Evolutionary conservation across 2,888 invertebrate species (phyloP), one percentile per base, ranked within the genome.

Genomic region (Caenorhabditis sp.): DNA sequence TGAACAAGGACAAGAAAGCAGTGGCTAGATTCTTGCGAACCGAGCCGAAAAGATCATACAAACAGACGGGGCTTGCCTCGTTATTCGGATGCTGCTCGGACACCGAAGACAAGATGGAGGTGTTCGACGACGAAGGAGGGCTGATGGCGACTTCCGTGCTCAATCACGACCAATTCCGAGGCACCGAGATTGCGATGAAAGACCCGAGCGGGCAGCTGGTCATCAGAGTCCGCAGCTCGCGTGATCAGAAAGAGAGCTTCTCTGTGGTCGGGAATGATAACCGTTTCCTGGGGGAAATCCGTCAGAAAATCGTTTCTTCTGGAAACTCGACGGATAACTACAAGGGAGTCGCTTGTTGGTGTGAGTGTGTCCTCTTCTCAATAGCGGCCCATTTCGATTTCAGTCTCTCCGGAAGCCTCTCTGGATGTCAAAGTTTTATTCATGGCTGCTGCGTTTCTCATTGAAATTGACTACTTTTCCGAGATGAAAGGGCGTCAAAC

Each of bases 271-370:
- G 45, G 22, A 17, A 41, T 9, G 53, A 68, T 27, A 52, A 63
- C 30, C 62, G 75, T 3, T 75, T 63, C 37, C 46, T 75, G 7
- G 75, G 68, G 15, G 75, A 75, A 39, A 75, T 75, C 35, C 48
- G 75, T 11, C 75, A 68, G 32, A 75, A 75, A 26, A 70, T 75
- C 5, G 70, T 70, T 11, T 75, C 75, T 11, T 66, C 75, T 26
- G 70, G 70, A 8, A 75, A 75, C 27, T 41, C 68, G 1, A 75
- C 61, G 0, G 75, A 75, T n/a, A 75, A 75, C 48, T 70, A 52
- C 27, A 75, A 75, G 26, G 75, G 75, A 6, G 75, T 75, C 13
- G 62, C 61, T 9, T 75, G 68, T 32, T 75, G 75, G 75, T 75
- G 73, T 73, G 41, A 22, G n/a, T n/a, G 73, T 65, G 17, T 5